Base-by-base conservation (phyloP, 1,140 invertebrate genomes). In the Diprion similis region DNA sequence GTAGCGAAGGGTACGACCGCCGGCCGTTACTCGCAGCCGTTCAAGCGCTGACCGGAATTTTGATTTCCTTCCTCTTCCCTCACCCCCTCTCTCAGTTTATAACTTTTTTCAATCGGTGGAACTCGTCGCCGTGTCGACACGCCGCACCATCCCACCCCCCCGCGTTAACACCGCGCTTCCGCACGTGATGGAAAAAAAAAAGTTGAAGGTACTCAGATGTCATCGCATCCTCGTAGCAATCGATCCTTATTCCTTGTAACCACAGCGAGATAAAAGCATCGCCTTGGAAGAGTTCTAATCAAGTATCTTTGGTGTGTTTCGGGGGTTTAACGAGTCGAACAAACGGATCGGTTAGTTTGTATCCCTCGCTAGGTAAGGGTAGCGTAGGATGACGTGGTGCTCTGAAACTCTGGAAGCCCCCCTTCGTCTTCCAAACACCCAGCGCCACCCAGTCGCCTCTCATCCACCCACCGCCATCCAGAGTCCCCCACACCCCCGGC, bases 1-100 rank as follows among this genome's bases (percentile, higher is more conserved):
- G 77, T 85, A 85, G 84, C 79, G 80, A 85, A 77, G 76, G 81
- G 81, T 83, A 85, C 80, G 82, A 85, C 78, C 82, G 78, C 78
- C 80, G 82, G 84, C 78, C 83, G 78, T 78, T 77, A 81, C 81
- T 73, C 81, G 76, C 78, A 81, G 78, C 75, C 79, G 80, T 84
- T 82, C 81, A 81, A 82, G 72, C 68, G 76, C 59, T 77, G 46
- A 70, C 69, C 17, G 45, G 37, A 70, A 70, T 48, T 48, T 70
- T 18, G 71, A 75, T 37, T 13, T 70, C 19, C 37, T 15, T 51
- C 69, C 59, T 7, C 66, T 8, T 45, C 19, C 37, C 51, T 10
- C 51, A 4, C n/a, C 4, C 9, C n/a, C 51, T 9, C 4, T 0
- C n/a, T 4, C 51, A 59, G 51, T 59, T 59, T 59, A 11, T 8